phyloP scores from a whole-genome alignment of 2,797 vertebrate genomes.

The Centropyge bicolor region DNA sequence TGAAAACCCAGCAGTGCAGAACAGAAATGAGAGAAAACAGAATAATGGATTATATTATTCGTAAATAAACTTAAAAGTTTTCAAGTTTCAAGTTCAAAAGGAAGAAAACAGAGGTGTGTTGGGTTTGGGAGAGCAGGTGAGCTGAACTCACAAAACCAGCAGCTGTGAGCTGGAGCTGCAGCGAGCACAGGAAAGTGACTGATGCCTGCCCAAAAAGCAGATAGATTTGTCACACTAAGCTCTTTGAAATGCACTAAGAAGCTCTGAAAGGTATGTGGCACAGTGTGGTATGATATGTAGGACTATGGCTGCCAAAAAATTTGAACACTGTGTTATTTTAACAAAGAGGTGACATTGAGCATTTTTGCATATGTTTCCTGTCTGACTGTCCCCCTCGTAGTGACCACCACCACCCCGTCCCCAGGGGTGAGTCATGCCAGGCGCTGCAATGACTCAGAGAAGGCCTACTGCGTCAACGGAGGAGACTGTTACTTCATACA shows the following conservation, averaged over 20 bases:
- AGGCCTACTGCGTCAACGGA: constrained; percentile 95
- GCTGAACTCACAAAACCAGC: constrained; percentile 21
- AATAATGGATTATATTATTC: neutral
- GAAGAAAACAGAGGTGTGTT: neutral
- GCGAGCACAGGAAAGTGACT: constrained; percentile 15
- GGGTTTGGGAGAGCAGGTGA: neutral
- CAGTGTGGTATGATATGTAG: neutral
- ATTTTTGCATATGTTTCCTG: constrained; percentile 22
- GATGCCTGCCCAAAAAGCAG: constrained; percentile 29
- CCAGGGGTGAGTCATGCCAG: constrained; percentile 93
- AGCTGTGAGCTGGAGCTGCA: constrained; percentile 34
- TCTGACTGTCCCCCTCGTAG: constrained; percentile 50
- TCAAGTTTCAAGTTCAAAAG: neutral
- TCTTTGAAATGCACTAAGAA: constrained; percentile 16
- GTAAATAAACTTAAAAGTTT: neutral
- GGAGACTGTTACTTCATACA: constrained; percentile 99
- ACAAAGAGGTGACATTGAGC: constrained; percentile 18
- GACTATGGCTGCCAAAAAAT: neutral
- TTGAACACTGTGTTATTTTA: constrained; percentile 3
- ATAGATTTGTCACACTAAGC: constrained; percentile 30
- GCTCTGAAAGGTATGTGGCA: constrained; percentile 17
- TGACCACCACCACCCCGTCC: constrained; percentile 91
- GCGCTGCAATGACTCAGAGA: constrained; percentile 97
- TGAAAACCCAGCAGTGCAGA: neutral
- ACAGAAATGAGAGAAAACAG: neutral